These are phyloP conservation scores for Margarornis squamiger DNA, from an alignment of 2,797 vertebrate genomes.

Conservation along the genomic window DNA sequence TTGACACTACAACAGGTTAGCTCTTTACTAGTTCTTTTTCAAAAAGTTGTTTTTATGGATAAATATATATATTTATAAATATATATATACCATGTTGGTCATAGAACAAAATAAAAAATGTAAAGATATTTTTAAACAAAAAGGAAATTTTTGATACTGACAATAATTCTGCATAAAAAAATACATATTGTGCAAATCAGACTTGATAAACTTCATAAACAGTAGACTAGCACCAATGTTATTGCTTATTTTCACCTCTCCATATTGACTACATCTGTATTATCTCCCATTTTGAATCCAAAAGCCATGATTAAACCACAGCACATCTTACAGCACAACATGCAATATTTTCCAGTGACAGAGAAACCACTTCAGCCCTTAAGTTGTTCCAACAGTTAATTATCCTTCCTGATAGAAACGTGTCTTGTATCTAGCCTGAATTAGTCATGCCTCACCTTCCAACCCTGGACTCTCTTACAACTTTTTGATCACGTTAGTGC, in stretches of 20 bases:
- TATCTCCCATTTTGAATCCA: background rate
- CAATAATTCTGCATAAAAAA: background rate
- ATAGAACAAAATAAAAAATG: background rate
- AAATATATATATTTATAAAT: too few relatives aligned
- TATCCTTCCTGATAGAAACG: background rate
- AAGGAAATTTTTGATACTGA: background rate
- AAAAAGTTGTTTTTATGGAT: background rate
- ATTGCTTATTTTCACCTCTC: background rate
- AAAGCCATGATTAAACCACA: background rate
- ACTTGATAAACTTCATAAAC: background rate
- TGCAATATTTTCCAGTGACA: background rate
- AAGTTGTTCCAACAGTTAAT: background rate
- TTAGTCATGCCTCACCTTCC: background rate
- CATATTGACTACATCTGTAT: background rate
- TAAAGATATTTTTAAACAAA: background rate
- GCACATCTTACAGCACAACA: background rate
- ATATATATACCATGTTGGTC: background rate
- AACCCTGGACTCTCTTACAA: background rate
- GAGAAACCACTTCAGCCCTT: background rate
- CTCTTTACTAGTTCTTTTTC: background rate
- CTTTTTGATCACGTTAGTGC: background rate
- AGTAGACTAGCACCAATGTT: background rate
- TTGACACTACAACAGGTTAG: background rate
- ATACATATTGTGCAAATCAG: background rate
- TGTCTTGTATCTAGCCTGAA: background rate